Percentiles rank a stretch among this genome's conserved stretches.
Conservation (phyloP, 2,888 invertebrate genomes). For the Sussaba pulchella region DNA sequence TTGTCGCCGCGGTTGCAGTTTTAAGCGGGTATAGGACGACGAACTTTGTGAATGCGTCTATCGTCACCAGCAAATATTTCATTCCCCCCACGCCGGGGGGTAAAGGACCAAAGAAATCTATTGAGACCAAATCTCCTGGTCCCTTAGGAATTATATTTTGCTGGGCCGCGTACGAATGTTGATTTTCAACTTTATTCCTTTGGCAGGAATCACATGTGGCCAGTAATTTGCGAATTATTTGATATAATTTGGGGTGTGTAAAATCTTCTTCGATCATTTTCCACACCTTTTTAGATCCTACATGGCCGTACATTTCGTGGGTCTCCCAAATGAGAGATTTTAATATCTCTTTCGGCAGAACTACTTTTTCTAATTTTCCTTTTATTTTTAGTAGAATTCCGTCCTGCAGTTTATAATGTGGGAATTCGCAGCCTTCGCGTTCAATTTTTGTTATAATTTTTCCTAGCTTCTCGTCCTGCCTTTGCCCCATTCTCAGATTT, state of each 20-base stretch:
- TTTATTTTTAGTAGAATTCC: not conserved
- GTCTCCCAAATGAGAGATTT: not conserved
- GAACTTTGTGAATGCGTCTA: too few relatives aligned
- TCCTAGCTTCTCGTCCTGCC: not conserved
- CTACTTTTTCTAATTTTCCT: not conserved
- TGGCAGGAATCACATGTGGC: constrained; percentile 29
- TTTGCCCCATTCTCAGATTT: not conserved
- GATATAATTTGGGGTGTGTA: constrained; percentile 8
- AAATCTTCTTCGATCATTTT: constrained; percentile 27
- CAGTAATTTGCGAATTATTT: not conserved
- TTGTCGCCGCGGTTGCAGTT: too few relatives aligned
- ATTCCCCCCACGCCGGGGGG: too few relatives aligned
- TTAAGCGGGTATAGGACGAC: too few relatives aligned
- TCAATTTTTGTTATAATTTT: not conserved
- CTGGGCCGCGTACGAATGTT: constrained; percentile 26
- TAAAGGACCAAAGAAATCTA: constrained; percentile 33
- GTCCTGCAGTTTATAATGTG: not conserved
- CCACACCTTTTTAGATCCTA: constrained; percentile 32
- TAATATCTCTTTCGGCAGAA: not conserved
- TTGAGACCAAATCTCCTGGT: constrained; percentile 22
- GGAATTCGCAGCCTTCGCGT: not conserved
- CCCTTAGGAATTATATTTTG: constrained; percentile 21
- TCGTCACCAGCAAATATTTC: too few relatives aligned
- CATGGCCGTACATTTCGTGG: constrained; percentile 22
- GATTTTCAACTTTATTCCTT: constrained; percentile 25